Conservation (phyloP, 2,113 vertebrate species). For the Orycteropus afer region DNA sequence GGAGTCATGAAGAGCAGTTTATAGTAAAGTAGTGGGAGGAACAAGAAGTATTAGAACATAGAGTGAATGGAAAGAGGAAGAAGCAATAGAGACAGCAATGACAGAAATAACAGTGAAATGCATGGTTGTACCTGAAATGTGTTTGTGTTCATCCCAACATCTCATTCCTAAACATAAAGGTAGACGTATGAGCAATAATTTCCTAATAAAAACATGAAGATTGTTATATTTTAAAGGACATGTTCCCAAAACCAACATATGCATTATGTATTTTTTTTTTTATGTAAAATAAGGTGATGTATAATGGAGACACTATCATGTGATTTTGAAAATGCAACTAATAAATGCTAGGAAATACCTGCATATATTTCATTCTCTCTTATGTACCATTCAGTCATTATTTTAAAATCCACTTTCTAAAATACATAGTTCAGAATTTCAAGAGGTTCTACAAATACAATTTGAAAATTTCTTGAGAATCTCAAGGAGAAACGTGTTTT, state of each 20-base stretch:
- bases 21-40: not conserved
- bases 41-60: not conserved
- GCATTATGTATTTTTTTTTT: not conserved
- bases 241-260: not conserved
- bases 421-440: constrained; percentile 42
- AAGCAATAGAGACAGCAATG: not conserved
- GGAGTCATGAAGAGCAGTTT: not conserved
- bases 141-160: not conserved
- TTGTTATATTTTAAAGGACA: not conserved
- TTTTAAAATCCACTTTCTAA: constrained; percentile 37
- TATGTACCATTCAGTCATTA: not conserved
- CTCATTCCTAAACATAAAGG: not conserved
- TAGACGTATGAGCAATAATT: not conserved
- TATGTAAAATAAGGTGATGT: not conserved
- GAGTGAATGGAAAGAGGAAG: not conserved
- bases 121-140: not conserved
- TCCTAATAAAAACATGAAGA: not conserved
- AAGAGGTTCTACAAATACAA: constrained; percentile 27
- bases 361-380: not conserved
- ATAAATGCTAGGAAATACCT: not conserved
- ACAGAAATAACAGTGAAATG: constrained; percentile 17
- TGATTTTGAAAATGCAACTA: not conserved
- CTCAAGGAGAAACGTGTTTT: not conserved
- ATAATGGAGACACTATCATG: not conserved
- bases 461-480: not conserved